phyloP scores from a whole-genome alignment of 2,888 invertebrate species.

The Aplocera efformata region DNA sequence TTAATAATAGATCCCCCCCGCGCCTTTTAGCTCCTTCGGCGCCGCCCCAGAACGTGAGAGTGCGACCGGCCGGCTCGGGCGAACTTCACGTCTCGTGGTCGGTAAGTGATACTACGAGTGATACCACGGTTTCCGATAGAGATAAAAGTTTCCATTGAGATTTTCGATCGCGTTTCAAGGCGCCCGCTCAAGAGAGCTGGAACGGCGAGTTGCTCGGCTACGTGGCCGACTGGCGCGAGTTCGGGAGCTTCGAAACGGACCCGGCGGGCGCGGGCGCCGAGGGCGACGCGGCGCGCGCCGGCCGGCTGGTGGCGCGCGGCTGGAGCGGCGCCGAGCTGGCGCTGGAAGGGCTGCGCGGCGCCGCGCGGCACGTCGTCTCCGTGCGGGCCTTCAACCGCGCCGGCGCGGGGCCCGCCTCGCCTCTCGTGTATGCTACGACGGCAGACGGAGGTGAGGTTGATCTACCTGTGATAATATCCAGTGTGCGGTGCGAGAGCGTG shows the following conservation, averaged over 20 bases:
- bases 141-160: no score
- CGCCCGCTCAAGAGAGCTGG: slow-evolving; percentile 84
- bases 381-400: slow-evolving; percentile 91
- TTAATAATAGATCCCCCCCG: no score
- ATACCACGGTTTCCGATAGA: no score
- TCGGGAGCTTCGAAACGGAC: slow-evolving; percentile 32
- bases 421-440: slow-evolving; percentile 85
- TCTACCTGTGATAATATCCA: neutral
- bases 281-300: slow-evolving; percentile 23
- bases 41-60: slow-evolving; percentile 84
- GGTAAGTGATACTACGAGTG: slow-evolving; percentile 59
- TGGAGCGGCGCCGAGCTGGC: slow-evolving; percentile 83
- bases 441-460: slow-evolving; percentile 84
- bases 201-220: slow-evolving; percentile 88
- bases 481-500: neutral
- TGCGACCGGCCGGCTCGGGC: slow-evolving; percentile 82
- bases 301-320: slow-evolving; percentile 74
- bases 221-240: slow-evolving; percentile 81
- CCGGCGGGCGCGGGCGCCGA: slow-evolving; percentile 47
- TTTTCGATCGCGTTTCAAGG: slow-evolving; percentile 46
- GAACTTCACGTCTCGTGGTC: slow-evolving; percentile 87
- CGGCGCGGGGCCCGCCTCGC: slow-evolving; percentile 88
- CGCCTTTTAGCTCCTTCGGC: slow-evolving; percentile 82
- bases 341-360: slow-evolving; percentile 84
- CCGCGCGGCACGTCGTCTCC: slow-evolving; percentile 88